Percentiles rank a stretch among this genome's conserved stretches.
Evolutionary conservation across 2,888 invertebrate genomes (phyloP).

Genomic region (Xestia c-nigrum): DNA sequence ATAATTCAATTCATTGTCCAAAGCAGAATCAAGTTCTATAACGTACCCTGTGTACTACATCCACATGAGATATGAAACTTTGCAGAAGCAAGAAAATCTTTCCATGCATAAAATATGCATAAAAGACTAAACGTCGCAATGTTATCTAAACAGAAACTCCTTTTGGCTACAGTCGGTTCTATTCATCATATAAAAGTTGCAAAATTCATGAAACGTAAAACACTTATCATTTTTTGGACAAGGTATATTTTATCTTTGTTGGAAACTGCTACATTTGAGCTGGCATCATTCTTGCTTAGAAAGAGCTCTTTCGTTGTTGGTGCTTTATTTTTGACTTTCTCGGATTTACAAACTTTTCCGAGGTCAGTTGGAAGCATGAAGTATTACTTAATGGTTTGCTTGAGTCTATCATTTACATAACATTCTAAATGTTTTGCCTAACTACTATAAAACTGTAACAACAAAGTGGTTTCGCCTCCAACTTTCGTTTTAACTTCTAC

Average conservation of each 20-base stretch:
- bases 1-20: too few relatives aligned
- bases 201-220: constrained; percentile 52
- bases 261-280: constrained; percentile 34
- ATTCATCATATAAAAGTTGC: constrained; percentile 54
- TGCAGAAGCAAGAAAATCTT: constrained; percentile 27
- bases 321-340: constrained; percentile 7
- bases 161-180: constrained; percentile 39
- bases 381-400: constrained; percentile 1
- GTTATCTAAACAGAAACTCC: constrained; percentile 50
- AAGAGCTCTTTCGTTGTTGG: background rate
- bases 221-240: constrained; percentile 48
- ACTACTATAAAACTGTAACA: background rate
- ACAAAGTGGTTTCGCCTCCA: constrained; percentile 10
- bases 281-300: constrained; percentile 24
- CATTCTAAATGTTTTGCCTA: constrained; percentile 2
- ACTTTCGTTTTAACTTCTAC: constrained; percentile 30
- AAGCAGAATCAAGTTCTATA: background rate
- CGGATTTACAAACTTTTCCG: background rate
- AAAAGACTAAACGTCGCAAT: constrained; percentile 39
- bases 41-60: background rate
- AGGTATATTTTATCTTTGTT: constrained; percentile 49
- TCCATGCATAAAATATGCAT: constrained; percentile 44
- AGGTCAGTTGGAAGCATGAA: background rate
- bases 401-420: background rate
- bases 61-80: constrained; percentile 18